Evolutionary conservation across 2,797 vertebrate species (phyloP), one percentile per base, ranked within the genome.

Genomic region (Sebastolobus altivelis): DNA sequence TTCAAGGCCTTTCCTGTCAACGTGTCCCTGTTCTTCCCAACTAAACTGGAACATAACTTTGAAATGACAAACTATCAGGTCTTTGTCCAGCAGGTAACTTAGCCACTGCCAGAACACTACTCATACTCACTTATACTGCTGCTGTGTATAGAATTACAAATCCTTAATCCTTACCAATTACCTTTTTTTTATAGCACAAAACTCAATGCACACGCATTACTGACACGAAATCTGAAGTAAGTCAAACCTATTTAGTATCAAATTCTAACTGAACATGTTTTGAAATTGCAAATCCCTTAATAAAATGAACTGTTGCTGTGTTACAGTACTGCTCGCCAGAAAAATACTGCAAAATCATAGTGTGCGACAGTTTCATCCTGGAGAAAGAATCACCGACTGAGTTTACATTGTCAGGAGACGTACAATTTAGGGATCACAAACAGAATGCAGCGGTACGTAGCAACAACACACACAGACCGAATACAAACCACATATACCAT

Each of bases 1-100:
- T 55, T 60, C 20, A 95, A 85, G 62, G 66, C 40, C 52, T 89
- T 95, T 68, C 93, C 93, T 8, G 70, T 93, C 33, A 84, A 25
- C 1, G 89, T 95, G 27, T 71, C 40, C 2, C 69, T 96, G 38
- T 3, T 35, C 18, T 88, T 96, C 65, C 91, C 93, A 38, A 93
- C 82, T 52, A 27, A 80, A 79, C 86, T 92, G 52, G 60, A 75
- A 3, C 38, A 90, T n/a, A 43, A 46, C 77, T 93, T 95, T 90
- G 83, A 89, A 74, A 68, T 94, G 52, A 69, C 12, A 0, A 65
- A 92, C 79, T 88, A 89, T 78, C 1, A 38, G 54, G 84, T 94
- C 31, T 18, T n/a, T 27, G 81, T 90, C 3, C 1, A 56, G 18
- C 0, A 88, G 91, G 95, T 95, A 93, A 91, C 33, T 61, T 37